Percentiles rank a stretch among this genome's conserved stretches.
Conservation (phyloP, 1,140 invertebrate species). For the Philopotamus ludificatus region DNA sequence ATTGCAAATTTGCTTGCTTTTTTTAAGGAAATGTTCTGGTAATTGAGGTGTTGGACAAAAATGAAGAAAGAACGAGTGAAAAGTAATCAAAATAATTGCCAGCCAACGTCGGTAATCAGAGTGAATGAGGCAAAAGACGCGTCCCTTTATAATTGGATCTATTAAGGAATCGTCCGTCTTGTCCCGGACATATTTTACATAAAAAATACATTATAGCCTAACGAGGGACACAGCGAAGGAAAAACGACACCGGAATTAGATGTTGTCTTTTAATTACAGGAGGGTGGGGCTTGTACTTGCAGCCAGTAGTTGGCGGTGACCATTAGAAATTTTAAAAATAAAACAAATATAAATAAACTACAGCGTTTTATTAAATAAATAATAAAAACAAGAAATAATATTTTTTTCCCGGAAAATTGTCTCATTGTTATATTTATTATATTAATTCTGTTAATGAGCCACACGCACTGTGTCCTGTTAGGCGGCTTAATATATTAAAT, state of each 20-base stretch:
- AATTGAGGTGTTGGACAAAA: constrained; percentile 30
- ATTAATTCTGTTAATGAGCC: too few species aligned
- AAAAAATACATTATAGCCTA: constrained; percentile 11
- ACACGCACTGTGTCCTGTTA: too few species aligned
- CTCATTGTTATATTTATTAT: too few species aligned
- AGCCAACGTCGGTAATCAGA: constrained; percentile 35
- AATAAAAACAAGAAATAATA: too few species aligned
- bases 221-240: constrained; percentile 4
- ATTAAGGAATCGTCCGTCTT: constrained; percentile 32
- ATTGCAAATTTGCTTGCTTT: too few species aligned
- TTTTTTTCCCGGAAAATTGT: too few species aligned
- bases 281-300: background rate
- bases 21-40: too few species aligned
- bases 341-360: too few species aligned
- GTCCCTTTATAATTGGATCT: constrained; percentile 37
- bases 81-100: constrained; percentile 40
- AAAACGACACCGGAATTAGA: constrained; percentile 24
- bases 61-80: constrained; percentile 35
- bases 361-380: too few species aligned
- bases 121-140: constrained; percentile 24
- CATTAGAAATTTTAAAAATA: too few species aligned
- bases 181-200: constrained; percentile 5
- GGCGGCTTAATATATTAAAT: too few species aligned
- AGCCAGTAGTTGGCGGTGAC: background rate
- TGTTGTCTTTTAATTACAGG: constrained; percentile 27